Conservation (phyloP, 2,888 invertebrate genomes). For the Marasmarcha lunaedactyla region DNA sequence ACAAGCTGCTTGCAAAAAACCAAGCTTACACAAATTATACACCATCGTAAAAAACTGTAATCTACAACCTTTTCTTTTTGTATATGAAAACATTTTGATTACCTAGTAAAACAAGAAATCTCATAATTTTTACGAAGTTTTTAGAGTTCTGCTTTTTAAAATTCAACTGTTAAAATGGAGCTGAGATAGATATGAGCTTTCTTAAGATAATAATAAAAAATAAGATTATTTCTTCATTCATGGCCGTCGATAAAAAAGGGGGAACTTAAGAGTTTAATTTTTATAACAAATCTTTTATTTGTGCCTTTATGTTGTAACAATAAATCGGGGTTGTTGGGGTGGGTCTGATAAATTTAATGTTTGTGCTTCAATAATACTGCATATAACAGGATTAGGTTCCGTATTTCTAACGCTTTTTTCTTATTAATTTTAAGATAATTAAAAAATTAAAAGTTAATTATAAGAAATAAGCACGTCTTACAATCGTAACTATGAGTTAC, state of each 20-base stretch:
- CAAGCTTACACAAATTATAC: too few species aligned
- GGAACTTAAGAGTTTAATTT: slow-evolving; percentile 61
- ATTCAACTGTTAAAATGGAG: slow-evolving; percentile 44
- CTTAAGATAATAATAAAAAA: slow-evolving; percentile 55
- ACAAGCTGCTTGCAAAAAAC: too few species aligned
- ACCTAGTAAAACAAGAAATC: slow-evolving; percentile 5
- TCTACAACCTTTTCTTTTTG: too few species aligned
- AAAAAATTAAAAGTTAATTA: too few species aligned
- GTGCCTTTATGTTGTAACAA: slow-evolving; percentile 42
- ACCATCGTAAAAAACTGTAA: too few species aligned
- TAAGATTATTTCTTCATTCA: slow-evolving; percentile 29
- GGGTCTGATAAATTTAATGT: too few species aligned
- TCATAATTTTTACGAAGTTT: slow-evolving; percentile 27
- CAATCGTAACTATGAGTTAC: too few species aligned
- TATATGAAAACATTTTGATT: neutral
- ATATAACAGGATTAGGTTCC: too few species aligned
- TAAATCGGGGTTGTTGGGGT: slow-evolving; percentile 26
- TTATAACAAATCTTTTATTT: slow-evolving; percentile 60
- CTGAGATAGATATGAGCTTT: slow-evolving; percentile 29
- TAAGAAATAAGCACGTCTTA: too few species aligned
- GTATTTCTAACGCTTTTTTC: too few species aligned
- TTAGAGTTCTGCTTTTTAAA: slow-evolving; percentile 43
- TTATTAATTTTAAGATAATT: too few species aligned
- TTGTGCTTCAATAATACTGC: too few species aligned
- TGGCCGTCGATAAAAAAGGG: slow-evolving; percentile 37